phyloP scores from a whole-genome alignment of 1,140 invertebrate species.

The Caenorhabditis remanei region DNA sequence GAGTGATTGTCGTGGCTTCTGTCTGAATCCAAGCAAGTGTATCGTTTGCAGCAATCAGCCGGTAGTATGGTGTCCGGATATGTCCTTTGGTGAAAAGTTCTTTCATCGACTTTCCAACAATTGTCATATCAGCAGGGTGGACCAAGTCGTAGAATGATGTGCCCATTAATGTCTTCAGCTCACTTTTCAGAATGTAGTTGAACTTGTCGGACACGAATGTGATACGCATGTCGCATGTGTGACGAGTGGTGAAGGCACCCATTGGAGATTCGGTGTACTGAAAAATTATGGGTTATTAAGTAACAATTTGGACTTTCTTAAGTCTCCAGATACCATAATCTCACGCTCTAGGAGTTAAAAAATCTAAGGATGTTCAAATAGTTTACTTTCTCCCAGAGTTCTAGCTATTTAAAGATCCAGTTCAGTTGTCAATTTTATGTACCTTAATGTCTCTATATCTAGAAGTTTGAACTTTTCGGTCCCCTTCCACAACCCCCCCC shows the following conservation, averaged over 20 bases:
- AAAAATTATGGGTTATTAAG: conserved; percentile 22
- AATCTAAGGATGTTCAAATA: too few species aligned
- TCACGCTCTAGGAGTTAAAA: too few species aligned
- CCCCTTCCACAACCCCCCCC: too few species aligned
- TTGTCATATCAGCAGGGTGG: conserved; percentile 69
- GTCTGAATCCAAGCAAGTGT: conserved; percentile 72
- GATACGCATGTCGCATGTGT: conserved; percentile 75
- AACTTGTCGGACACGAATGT: conserved; percentile 72
- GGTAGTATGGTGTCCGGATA: conserved; percentile 71
- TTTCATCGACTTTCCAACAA: conserved; percentile 56
- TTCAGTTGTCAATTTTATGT: too few species aligned
- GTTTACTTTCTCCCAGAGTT: too few species aligned
- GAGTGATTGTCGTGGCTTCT: conserved; percentile 72
- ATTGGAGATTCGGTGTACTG: conserved; percentile 67
- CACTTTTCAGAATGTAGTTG: conserved; percentile 69
- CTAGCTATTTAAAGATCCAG: too few species aligned
- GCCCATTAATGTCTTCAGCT: conserved; percentile 71
- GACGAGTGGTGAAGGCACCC: conserved; percentile 73
- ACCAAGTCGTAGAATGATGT: conserved; percentile 75
- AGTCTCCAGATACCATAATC: not conserved
- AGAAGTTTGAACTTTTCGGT: too few species aligned
- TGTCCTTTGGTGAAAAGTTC: conserved; percentile 72
- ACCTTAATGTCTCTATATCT: too few species aligned
- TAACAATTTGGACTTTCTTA: too few species aligned
- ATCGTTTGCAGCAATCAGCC: conserved; percentile 69